A percentile compares a stretch with the other conserved stretches of the same genome.
These are phyloP conservation scores for Cassiopea andromeda DNA, from an alignment of 30 jellyfish, hydroid and myxozoan genomes.

Conservation along the genomic window DNA sequence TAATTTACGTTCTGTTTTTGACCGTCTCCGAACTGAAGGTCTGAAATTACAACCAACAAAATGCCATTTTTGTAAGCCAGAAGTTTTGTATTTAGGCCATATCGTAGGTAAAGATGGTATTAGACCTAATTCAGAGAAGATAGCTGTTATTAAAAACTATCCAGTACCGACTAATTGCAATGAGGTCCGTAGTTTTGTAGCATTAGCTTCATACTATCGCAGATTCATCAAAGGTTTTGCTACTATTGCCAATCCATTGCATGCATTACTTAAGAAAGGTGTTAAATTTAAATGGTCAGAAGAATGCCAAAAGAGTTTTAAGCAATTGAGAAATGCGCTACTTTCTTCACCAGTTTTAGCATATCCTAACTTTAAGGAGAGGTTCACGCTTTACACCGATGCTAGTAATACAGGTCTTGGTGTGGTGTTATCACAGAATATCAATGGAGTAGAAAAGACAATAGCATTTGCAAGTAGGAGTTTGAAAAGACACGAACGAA, in stretches of 20 bases:
- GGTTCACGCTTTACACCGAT: slow-evolving; percentile 60
- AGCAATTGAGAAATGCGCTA: background rate
- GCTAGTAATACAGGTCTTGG: slow-evolving; percentile 63
- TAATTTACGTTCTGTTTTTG: slow-evolving; percentile 39
- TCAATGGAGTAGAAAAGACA: slow-evolving; percentile 43
- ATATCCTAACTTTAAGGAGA: slow-evolving; percentile 38
- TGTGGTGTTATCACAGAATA: slow-evolving; percentile 56
- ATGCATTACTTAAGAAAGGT: slow-evolving; percentile 34
- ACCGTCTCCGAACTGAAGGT: slow-evolving; percentile 51
- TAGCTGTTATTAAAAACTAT: slow-evolving; percentile 3
- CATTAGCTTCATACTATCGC: slow-evolving; percentile 41
- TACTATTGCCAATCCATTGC: slow-evolving; percentile 58
- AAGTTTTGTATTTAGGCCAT: slow-evolving; percentile 71
- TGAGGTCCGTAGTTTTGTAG: slow-evolving; percentile 67
- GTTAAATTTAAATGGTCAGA: slow-evolving; percentile 13
- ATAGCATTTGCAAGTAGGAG: slow-evolving; percentile 63
- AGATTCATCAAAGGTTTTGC: slow-evolving; percentile 63
- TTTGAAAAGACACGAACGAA: slow-evolving; percentile 40
- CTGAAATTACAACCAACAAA: slow-evolving; percentile 51
- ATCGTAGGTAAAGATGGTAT: slow-evolving; percentile 49
- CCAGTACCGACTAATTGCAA: slow-evolving; percentile 44
- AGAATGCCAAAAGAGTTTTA: background rate
- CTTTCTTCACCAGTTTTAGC: slow-evolving; percentile 58
- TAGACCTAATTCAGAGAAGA: slow-evolving; percentile 42
- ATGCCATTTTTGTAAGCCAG: slow-evolving; percentile 54